These are phyloP conservation scores for Microdon myrmicae DNA, from an alignment of 2,888 invertebrate genomes.

Conservation along the genomic window DNA sequence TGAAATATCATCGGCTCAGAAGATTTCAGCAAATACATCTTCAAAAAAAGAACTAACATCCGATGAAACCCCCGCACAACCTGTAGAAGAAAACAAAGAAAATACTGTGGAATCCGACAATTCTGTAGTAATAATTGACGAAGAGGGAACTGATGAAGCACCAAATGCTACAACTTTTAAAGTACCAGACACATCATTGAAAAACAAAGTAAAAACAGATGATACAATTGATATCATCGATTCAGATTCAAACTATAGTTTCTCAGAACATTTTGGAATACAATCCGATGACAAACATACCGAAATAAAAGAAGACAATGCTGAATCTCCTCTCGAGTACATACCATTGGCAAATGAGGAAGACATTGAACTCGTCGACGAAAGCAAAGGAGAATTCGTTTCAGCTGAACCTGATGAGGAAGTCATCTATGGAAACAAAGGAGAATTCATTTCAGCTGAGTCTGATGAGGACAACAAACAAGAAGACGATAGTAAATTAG, in stretches of 20 bases:
- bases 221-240: conserved; percentile 54
- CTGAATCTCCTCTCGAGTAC: conserved; percentile 60
- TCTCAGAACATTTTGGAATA: conserved; percentile 64
- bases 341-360: conserved; percentile 57
- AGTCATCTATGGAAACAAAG: conserved; percentile 56
- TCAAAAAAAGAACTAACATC: conserved; percentile 31
- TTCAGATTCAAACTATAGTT: conserved; percentile 66
- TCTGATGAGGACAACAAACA: conserved; percentile 47
- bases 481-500: conserved; percentile 20
- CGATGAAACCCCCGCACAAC: not conserved
- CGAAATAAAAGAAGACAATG: conserved; percentile 37
- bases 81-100: not conserved
- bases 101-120: not conserved
- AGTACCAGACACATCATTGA: not conserved
- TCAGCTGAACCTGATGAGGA: conserved; percentile 1
- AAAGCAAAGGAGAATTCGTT: conserved; percentile 24
- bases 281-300: conserved; percentile 44
- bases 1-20: conserved; percentile 7
- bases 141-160: too few species aligned
- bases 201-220: not conserved
- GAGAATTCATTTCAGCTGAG: conserved; percentile 53
- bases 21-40: conserved; percentile 55
- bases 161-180: not conserved
- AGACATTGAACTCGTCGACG: conserved; percentile 12
- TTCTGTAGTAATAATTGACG: not conserved